Conservation (phyloP, 2,113 vertebrate species). For the Macquaria australasica region DNA sequence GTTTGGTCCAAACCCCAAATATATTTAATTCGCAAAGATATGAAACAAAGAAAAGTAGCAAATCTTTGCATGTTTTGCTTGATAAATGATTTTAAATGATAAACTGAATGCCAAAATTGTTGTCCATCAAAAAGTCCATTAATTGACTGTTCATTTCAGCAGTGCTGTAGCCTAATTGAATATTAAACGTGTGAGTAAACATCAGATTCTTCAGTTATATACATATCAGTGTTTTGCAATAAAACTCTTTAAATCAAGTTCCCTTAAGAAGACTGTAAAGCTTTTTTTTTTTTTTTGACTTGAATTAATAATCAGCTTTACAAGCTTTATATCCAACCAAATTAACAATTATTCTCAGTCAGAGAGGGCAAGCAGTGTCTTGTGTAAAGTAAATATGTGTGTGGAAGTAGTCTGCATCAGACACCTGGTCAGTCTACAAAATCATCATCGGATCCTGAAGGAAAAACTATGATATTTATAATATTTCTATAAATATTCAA, state of each 20-base stretch:
- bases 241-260: background rate
- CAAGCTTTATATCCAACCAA: constrained; percentile 43
- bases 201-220: background rate
- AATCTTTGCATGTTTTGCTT: background rate
- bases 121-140: background rate
- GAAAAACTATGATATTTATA: background rate
- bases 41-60: background rate
- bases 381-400: constrained; percentile 16
- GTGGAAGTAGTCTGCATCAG: background rate
- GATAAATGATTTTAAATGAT: background rate
- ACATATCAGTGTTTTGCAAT: background rate
- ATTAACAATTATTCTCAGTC: constrained; percentile 50
- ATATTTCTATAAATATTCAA: background rate
- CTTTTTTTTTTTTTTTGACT: no score
- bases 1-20: background rate
- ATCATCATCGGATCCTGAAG: background rate
- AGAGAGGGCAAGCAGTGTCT: constrained; percentile 51
- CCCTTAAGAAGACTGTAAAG: no score
- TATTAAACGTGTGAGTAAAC: background rate
- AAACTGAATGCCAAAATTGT: background rate
- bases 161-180: background rate
- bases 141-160: background rate
- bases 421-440: background rate
- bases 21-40: background rate
- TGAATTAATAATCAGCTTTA: no score